These are phyloP conservation scores for Mimas tiliae DNA, from an alignment of 2,888 invertebrate species.

Conservation along the genomic window DNA sequence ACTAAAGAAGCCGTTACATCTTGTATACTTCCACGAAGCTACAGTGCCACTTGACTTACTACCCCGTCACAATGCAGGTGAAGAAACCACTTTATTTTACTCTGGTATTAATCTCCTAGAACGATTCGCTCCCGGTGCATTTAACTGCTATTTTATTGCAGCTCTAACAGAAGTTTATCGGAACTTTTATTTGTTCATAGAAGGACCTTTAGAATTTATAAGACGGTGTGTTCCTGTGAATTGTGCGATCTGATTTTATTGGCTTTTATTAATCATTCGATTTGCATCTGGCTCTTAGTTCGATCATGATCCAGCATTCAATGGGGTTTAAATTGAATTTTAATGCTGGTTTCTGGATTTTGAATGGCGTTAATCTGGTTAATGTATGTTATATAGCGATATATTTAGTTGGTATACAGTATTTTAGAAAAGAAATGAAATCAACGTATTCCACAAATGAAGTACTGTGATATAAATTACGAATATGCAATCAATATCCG, in stretches of 20 bases:
- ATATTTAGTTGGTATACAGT: too few species aligned
- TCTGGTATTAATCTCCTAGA: conserved; percentile 55
- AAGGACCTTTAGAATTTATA: conserved; percentile 36
- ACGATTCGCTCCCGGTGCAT: conserved; percentile 48
- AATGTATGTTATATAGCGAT: too few species aligned
- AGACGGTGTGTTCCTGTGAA: conserved; percentile 28
- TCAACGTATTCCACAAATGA: too few species aligned
- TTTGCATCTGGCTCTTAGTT: conserved; percentile 1
- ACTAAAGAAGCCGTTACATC: not conserved
- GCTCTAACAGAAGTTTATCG: conserved; percentile 50
- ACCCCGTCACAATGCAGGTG: conserved; percentile 30
- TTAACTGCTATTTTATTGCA: conserved; percentile 60
- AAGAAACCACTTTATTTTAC: conserved; percentile 46
- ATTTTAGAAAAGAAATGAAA: too few species aligned
- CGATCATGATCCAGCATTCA: not conserved
- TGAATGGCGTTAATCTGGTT: not conserved
- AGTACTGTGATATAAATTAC: too few species aligned
- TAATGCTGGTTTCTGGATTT: not conserved
- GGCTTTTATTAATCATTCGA: conserved; percentile 24
- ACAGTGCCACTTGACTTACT: not conserved
- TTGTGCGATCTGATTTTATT: conserved; percentile 31
- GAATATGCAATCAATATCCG: too few species aligned
- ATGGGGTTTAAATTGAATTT: conserved; percentile 4
- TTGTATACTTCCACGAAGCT: not conserved
- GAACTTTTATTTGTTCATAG: conserved; percentile 42